Evolutionary conservation across 2,888 invertebrate species (phyloP), one percentile per base, ranked within the genome.

Genomic region (Caenorhabditis imperialis): DNA sequence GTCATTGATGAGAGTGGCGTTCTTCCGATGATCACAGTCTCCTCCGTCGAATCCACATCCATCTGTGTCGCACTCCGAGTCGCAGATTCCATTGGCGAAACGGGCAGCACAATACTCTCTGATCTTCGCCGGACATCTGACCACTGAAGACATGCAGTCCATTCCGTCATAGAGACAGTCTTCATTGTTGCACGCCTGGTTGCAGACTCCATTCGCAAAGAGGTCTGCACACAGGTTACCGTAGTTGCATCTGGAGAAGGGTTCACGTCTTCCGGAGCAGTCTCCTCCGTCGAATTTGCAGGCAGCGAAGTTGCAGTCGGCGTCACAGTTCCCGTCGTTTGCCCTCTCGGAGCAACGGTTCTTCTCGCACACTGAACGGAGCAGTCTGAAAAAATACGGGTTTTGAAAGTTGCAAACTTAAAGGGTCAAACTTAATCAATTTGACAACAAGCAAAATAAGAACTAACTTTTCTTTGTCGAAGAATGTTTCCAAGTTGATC

Each of bases 211-310:
- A 44, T 85, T 79, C 3, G 74, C 67, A 54, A 86, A 85, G 1
- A 57, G 57, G 30, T 77, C 67, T 14, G 83, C 76, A 47, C 98
- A 99, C 72, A 77, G 83, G 16, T 65, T 70, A 2, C 79, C 71
- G n/a, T 71, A 53, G 3, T 27, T 16, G 62, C 88, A 88, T 47
- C 72, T 75, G 14, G 65, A 72, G 45, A 82, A 86, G 22, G 86
- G 86, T 38, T 63, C 25, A 10, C 67, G 74, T 33, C 61, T 61
- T 38, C 78, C 82, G 0, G 77, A 75, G 42, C 86, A 86, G 88
- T 99, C 98, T 67, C 96, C 90, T 1, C 98, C 98, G 85, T 99
- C 99, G 95, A 96, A 99, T 88, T 94, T 94, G 89, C 99, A 99
- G 85, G 95, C 97, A 4, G 93, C 94, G 84, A 93, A 95, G 89